Evolutionary conservation across 2,113 vertebrate species (phyloP).

Genomic region (Progne subis): DNA sequence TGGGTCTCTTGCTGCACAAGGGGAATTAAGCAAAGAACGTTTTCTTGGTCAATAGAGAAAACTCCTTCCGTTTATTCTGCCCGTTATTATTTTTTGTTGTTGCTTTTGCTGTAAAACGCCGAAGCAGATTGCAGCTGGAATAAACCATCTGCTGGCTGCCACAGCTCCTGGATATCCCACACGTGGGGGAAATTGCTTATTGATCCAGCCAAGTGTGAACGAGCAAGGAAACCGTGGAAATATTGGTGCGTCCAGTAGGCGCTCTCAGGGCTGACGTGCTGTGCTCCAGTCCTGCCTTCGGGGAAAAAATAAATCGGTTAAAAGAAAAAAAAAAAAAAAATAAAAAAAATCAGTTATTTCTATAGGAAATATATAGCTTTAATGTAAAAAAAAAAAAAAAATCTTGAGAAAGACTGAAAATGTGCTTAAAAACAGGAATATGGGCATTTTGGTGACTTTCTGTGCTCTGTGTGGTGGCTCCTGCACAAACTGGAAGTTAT

Average conservation of each 20-base stretch:
- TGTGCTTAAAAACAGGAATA: not conserved
- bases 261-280: not conserved
- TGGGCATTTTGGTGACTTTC: not conserved
- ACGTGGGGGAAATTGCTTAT: conserved; percentile 45
- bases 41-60: not conserved
- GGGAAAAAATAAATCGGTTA: not conserved
- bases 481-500: not conserved
- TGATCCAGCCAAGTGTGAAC: conserved; percentile 46
- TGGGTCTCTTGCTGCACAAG: not conserved
- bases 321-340: too few species aligned
- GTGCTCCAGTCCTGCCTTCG: not conserved
- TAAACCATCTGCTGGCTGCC: conserved; percentile 44
- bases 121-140: not conserved
- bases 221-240: conserved; percentile 7
- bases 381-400: not conserved
- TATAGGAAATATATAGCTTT: not conserved
- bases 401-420: not conserved
- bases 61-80: not conserved
- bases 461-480: not conserved
- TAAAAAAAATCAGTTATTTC: not conserved
- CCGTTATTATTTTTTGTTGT: not conserved
- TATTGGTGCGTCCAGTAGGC: not conserved
- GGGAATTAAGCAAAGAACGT: not conserved
- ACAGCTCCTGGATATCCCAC: conserved; percentile 2
- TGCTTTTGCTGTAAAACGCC: not conserved